These are phyloP conservation scores for Ellobium chinense DNA, from an alignment of 2,888 invertebrate genomes.

Conservation along the genomic window DNA sequence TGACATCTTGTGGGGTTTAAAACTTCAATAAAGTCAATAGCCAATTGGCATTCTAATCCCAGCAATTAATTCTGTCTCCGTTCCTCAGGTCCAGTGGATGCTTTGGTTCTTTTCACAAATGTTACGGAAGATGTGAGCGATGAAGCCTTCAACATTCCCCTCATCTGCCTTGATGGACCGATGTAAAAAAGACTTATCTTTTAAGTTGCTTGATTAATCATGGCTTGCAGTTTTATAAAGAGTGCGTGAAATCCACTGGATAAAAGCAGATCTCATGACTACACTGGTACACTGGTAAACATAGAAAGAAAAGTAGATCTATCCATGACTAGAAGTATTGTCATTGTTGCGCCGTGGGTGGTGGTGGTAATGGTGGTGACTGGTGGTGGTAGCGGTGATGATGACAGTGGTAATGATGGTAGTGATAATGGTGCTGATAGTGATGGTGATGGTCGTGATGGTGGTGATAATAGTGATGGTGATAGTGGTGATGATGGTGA, in stretches of 20 bases:
- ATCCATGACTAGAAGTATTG: too few relatives aligned
- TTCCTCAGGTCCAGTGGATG: neutral
- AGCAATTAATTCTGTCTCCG: too few relatives aligned
- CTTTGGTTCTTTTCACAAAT: constrained; percentile 9
- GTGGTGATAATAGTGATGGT: constrained; percentile 1
- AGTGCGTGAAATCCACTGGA: too few relatives aligned
- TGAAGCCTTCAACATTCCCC: neutral
- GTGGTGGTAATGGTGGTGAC: constrained; percentile 1
- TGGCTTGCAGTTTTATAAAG: too few relatives aligned
- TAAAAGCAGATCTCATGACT: neutral
- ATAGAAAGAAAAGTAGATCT: too few relatives aligned
- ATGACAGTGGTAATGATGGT: neutral
- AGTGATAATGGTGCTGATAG: constrained; percentile 10
- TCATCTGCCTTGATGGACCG: neutral
- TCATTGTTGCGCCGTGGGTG: neutral
- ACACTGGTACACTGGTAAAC: too few relatives aligned
- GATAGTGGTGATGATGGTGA: constrained; percentile 2
- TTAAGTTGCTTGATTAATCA: too few relatives aligned
- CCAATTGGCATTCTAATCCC: too few relatives aligned
- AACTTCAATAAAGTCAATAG: too few relatives aligned
- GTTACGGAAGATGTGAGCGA: neutral
- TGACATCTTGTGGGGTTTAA: too few relatives aligned
- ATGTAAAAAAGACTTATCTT: too few relatives aligned
- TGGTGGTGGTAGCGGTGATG: neutral
- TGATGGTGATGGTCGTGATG: neutral